Conservation (phyloP, 2,888 invertebrate genomes). For the Drosophila greeni region DNA sequence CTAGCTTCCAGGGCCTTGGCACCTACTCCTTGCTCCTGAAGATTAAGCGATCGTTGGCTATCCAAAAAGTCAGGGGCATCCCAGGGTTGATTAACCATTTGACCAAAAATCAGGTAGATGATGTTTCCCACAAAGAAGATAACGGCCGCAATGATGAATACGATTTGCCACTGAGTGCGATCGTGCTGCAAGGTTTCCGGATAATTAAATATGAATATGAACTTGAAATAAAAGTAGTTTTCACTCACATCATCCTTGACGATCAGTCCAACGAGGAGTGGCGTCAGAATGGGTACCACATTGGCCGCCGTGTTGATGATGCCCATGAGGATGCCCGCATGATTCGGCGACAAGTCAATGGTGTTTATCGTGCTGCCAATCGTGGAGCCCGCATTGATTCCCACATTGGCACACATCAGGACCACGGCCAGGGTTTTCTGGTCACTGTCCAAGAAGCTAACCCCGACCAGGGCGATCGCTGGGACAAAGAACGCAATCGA, state of each 20-base stretch:
- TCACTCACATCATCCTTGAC: constrained; percentile 81
- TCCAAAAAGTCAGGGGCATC: constrained; percentile 75
- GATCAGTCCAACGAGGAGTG: constrained; percentile 81
- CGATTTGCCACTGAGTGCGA: constrained; percentile 80
- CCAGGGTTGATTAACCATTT: constrained; percentile 81
- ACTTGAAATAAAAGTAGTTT: no score
- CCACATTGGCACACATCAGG: constrained; percentile 81
- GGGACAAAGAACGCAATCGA: constrained; percentile 79
- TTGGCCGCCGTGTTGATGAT: constrained; percentile 83
- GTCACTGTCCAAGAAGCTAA: constrained; percentile 79
- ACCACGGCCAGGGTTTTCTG: constrained; percentile 78
- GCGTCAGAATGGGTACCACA: constrained; percentile 82
- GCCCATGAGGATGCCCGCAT: constrained; percentile 85
- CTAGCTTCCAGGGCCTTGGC: constrained; percentile 33
- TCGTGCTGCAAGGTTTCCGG: constrained; percentile 62
- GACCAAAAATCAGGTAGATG: constrained; percentile 80
- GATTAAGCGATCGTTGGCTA: background rate
- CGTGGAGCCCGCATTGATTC: constrained; percentile 81
- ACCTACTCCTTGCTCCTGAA: constrained; percentile 39
- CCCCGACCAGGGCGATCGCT: constrained; percentile 80
- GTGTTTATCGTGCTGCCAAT: constrained; percentile 84
- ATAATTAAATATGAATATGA: no score
- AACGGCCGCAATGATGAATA: constrained; percentile 81
- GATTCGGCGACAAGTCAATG: constrained; percentile 85
- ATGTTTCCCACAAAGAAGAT: constrained; percentile 80